These are phyloP conservation scores for Mormyrus proboscirostris DNA, from an alignment of 2,797 vertebrate genomes.

Conservation along the genomic window DNA sequence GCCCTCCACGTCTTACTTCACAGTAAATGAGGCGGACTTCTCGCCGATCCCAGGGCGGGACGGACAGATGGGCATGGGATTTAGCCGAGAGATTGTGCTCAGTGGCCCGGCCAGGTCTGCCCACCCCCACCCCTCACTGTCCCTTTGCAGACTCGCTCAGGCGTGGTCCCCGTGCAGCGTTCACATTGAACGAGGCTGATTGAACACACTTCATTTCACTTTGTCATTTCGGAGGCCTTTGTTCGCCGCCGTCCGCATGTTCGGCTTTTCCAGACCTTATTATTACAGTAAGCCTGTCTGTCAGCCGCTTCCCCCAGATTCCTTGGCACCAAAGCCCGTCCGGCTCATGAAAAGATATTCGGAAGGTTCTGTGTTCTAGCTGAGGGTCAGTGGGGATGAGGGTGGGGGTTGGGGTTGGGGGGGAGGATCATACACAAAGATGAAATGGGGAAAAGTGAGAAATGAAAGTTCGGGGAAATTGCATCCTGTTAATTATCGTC, in stretches of 20 bases:
- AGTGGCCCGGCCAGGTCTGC: not conserved
- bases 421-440: not conserved
- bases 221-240: conserved; percentile 38
- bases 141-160: conserved; percentile 30
- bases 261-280: conserved; percentile 16
- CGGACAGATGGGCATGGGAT: not conserved
- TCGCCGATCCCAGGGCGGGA: not conserved
- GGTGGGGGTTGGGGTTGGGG: too few relatives aligned
- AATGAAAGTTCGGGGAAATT: not conserved
- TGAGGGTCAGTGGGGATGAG: not conserved
- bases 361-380: not conserved
- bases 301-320: conserved; percentile 15
- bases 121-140: not conserved
- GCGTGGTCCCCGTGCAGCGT: conserved; percentile 23
- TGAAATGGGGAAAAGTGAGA: not conserved
- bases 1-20: conserved; percentile 26
- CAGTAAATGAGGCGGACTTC: conserved; percentile 25
- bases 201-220: conserved; percentile 41
- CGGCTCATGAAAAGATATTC: not conserved
- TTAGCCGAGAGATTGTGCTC: not conserved
- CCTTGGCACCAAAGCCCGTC: not conserved
- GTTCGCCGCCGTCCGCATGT: conserved; percentile 26
- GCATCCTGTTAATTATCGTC: not conserved
- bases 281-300: conserved; percentile 13
- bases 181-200: conserved; percentile 40